Evolutionary conservation across 2,113 vertebrate species (phyloP).

Genomic region (Dipodomys spectabilis): DNA sequence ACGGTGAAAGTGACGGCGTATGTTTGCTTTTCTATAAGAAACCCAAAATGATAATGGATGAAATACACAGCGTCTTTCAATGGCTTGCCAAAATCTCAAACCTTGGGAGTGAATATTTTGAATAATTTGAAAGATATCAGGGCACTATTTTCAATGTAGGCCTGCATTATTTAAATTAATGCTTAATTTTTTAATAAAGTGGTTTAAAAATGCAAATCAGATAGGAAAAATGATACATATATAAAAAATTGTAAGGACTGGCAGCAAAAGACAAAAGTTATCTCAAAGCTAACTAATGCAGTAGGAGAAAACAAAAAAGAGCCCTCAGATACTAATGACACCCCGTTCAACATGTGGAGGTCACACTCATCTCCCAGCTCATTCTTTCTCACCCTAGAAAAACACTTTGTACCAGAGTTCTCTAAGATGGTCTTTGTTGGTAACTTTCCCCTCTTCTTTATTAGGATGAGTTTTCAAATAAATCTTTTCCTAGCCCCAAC

Average conservation of each 20-base stretch:
- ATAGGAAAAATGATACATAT: too few relatives aligned
- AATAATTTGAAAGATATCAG: too few relatives aligned
- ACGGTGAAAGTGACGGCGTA: too few relatives aligned
- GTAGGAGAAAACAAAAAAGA: neutral
- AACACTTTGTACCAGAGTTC: neutral
- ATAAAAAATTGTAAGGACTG: neutral
- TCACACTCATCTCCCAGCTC: neutral
- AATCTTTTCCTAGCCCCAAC: neutral
- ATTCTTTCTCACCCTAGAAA: neutral
- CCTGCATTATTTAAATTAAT: too few relatives aligned
- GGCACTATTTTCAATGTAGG: too few relatives aligned
- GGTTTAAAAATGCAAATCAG: neutral
- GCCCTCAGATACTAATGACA: neutral
- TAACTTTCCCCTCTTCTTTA: neutral
- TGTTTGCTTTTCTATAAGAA: too few relatives aligned
- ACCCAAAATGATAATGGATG: too few relatives aligned
- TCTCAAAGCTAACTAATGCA: neutral
- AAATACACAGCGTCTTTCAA: too few relatives aligned
- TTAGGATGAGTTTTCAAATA: neutral
- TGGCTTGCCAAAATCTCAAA: too few relatives aligned
- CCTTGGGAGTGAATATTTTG: too few relatives aligned
- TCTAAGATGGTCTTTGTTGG: neutral
- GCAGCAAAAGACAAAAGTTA: neutral
- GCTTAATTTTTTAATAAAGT: too few relatives aligned
- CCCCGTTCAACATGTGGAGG: too few relatives aligned